Percentiles rank a stretch among this genome's conserved stretches.
Conservation (phyloP, 2,888 invertebrate genomes). For the Piscicola geometra region DNA sequence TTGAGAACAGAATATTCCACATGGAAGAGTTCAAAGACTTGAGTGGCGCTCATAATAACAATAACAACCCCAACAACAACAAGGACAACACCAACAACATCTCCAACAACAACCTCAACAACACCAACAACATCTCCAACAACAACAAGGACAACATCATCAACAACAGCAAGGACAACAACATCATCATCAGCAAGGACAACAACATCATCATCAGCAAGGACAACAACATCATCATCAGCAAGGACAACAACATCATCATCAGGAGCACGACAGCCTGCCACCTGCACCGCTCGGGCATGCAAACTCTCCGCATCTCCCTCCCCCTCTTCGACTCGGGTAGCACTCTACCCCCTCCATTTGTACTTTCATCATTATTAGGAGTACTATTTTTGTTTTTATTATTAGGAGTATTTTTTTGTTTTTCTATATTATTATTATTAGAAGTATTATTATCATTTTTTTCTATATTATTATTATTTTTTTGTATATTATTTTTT, state of each 20-base stretch:
- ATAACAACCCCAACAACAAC: not conserved
- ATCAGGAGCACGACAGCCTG: not conserved
- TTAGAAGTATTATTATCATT: no score
- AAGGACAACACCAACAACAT: not conserved
- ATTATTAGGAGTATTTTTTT: not conserved
- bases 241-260: not conserved
- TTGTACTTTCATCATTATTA: not conserved
- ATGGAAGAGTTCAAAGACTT: no score
- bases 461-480: not conserved
- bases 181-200: not conserved
- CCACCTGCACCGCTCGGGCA: not conserved
- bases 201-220: not conserved
- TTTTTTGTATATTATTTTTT: not conserved
- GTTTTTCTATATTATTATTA: not conserved
- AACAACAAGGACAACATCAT: not conserved
- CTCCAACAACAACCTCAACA: not conserved
- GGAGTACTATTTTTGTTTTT: no score
- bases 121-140: not conserved
- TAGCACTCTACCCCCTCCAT: not conserved
- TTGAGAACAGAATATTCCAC: no score
- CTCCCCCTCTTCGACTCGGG: constrained; percentile 8
- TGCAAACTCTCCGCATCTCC: constrained; percentile 7
- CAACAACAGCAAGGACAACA: not conserved
- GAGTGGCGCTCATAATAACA: no score
- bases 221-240: not conserved